Conservation (phyloP, 2,113 vertebrate species). For the Leptosomus discolor region DNA sequence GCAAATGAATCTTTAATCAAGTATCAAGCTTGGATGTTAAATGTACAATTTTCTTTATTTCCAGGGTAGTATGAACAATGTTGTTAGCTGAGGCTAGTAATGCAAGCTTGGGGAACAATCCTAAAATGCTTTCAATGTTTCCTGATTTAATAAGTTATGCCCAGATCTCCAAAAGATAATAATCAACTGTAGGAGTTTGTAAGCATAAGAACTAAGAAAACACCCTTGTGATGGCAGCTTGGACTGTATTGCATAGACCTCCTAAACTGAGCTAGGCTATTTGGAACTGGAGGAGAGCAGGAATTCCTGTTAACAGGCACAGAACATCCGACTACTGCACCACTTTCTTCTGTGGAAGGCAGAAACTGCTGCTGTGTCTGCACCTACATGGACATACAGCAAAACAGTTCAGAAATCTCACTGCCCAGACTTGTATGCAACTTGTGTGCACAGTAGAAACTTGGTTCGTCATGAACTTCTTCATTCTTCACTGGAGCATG, state of each 20-base stretch:
- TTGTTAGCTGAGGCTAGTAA: not conserved
- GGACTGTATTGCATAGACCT: not conserved
- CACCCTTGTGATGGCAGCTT: not conserved
- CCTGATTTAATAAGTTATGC: not conserved
- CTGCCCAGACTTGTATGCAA: not conserved
- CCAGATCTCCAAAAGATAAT: not conserved
- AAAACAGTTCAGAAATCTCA: not conserved
- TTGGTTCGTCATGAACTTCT: not conserved
- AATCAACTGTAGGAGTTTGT: not conserved
- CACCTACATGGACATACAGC: not conserved
- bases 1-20: not conserved
- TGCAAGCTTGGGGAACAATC: not conserved
- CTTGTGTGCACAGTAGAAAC: not conserved
- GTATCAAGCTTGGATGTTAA: not conserved
- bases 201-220: not conserved
- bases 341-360: not conserved
- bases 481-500: not conserved
- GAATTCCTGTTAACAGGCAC: not conserved
- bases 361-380: not conserved
- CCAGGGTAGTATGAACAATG: not conserved
- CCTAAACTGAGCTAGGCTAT: not conserved
- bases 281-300: not conserved
- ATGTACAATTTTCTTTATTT: not conserved
- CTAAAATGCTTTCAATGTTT: not conserved
- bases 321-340: not conserved